phyloP scores from a whole-genome alignment of 2,888 invertebrate species.

The Apeira syringaria region DNA sequence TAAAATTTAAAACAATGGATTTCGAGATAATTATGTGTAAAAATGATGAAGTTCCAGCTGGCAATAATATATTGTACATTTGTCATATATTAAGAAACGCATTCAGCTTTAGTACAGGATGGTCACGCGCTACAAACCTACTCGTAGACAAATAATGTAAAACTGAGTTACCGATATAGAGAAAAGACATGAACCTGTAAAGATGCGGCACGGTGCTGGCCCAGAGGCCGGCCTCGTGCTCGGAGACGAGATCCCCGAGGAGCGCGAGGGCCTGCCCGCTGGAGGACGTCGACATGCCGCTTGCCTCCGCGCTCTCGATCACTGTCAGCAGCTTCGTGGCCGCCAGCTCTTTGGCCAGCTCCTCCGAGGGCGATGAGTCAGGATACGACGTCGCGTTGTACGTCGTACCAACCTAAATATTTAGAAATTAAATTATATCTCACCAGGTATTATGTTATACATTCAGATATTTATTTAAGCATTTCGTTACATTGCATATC shows the following conservation, averaged over 20 bases:
- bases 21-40: too few species aligned
- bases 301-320: slow-evolving; percentile 63
- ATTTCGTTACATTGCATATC: too few species aligned
- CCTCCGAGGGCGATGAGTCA: slow-evolving; percentile 64
- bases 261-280: slow-evolving; percentile 44
- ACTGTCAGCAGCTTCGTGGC: slow-evolving; percentile 59
- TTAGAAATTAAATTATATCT: too few species aligned
- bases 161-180: too few species aligned
- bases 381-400: slow-evolving; percentile 70
- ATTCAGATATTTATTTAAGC: too few species aligned
- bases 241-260: slow-evolving; percentile 66
- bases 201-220: slow-evolving; percentile 81
- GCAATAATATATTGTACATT: too few species aligned
- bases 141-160: too few species aligned
- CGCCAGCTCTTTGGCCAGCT: slow-evolving; percentile 68
- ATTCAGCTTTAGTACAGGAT: too few species aligned
- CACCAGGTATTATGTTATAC: too few species aligned
- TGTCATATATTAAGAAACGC: too few species aligned
- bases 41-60: not conserved
- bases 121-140: too few species aligned
- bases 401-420: slow-evolving; percentile 66
- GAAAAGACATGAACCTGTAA: slow-evolving; percentile 66
- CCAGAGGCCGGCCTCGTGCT: slow-evolving; percentile 84
- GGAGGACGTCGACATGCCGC: slow-evolving; percentile 56
- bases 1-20: not conserved